Conservation (phyloP, 2,113 vertebrate genomes). For the Piaya cayana region DNA sequence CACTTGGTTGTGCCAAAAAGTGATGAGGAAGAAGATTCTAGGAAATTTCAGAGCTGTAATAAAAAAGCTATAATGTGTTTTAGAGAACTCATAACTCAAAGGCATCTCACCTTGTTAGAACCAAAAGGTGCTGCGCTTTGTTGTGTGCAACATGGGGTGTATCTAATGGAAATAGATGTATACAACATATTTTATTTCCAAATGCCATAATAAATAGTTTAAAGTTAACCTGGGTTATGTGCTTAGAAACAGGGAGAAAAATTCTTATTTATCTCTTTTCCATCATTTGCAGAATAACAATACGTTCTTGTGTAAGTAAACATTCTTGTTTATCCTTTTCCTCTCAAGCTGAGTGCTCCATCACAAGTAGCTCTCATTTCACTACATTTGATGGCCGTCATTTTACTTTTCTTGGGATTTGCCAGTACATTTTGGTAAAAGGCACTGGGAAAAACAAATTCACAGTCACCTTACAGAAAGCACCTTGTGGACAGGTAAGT, state of each 20-base stretch:
- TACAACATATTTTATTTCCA: neutral
- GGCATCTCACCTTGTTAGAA: neutral
- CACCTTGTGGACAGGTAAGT: constrained; percentile 89
- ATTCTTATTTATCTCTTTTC: neutral
- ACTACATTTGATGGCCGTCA: constrained; percentile 95
- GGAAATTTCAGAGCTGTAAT: neutral
- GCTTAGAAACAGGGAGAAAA: neutral
- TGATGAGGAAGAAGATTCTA: neutral
- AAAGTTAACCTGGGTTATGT: neutral
- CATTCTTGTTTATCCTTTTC: neutral
- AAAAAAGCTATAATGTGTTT: neutral
- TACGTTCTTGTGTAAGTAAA: neutral
- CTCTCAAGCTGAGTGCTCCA: constrained; percentile 87
- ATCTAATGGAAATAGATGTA: neutral
- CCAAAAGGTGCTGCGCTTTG: neutral
- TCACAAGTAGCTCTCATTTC: constrained; percentile 90
- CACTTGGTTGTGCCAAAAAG: neutral
- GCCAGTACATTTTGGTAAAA: constrained; percentile 94
- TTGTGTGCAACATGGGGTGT: neutral
- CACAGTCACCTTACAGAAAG: constrained; percentile 89
- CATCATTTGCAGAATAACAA: neutral
- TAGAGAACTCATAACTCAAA: neutral
- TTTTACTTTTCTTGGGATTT: constrained; percentile 92
- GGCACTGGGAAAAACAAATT: constrained; percentile 89
- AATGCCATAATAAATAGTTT: neutral